A percentile compares a stretch with the other conserved stretches of the same genome.
Evolutionary conservation across 1,140 invertebrate genomes (phyloP).

Genomic region (Thalassaphorura encarpata): DNA sequence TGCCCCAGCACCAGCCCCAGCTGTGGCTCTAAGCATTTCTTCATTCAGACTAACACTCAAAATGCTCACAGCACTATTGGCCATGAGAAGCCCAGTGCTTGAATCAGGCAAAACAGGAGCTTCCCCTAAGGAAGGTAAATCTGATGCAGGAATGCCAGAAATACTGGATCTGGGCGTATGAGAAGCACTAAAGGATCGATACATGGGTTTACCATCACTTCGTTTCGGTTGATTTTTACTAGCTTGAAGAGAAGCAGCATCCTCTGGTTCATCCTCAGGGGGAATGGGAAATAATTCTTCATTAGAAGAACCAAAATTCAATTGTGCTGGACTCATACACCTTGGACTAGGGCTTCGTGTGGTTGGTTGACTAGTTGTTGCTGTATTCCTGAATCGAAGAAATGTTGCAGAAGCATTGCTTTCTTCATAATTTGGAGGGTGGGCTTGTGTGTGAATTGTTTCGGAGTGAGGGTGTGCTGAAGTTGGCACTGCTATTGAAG

Average conservation of each 20-base stretch:
- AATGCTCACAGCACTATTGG: slow-evolving; percentile 75
- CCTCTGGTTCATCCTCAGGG: background rate
- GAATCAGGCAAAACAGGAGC: slow-evolving; percentile 23
- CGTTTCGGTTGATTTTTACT: slow-evolving; percentile 1
- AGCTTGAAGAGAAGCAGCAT: background rate
- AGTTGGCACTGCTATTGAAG: too few species aligned
- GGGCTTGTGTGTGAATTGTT: background rate
- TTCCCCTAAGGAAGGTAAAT: slow-evolving; percentile 34
- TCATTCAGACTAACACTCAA: slow-evolving; percentile 39
- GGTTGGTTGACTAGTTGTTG: slow-evolving; percentile 16
- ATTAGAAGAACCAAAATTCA: too few species aligned
- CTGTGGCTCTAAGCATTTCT: slow-evolving; percentile 32
- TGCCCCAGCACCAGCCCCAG: background rate
- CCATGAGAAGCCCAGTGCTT: slow-evolving; percentile 58
- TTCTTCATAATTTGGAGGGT: background rate
- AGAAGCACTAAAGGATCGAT: slow-evolving; percentile 15
- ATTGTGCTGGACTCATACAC: background rate
- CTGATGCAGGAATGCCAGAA: background rate
- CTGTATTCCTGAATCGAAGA: slow-evolving; percentile 6
- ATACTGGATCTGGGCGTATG: slow-evolving; percentile 22
- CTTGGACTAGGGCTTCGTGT: slow-evolving; percentile 17
- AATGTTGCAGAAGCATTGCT: slow-evolving; percentile 4
- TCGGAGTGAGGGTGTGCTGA: too few species aligned
- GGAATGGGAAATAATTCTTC: too few species aligned
- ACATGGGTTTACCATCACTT: background rate